Percentiles rank a stretch among this genome's conserved stretches.
Evolutionary conservation across 2,888 invertebrate genomes (phyloP).

Genomic region (Eupelmus urozonus): DNA sequence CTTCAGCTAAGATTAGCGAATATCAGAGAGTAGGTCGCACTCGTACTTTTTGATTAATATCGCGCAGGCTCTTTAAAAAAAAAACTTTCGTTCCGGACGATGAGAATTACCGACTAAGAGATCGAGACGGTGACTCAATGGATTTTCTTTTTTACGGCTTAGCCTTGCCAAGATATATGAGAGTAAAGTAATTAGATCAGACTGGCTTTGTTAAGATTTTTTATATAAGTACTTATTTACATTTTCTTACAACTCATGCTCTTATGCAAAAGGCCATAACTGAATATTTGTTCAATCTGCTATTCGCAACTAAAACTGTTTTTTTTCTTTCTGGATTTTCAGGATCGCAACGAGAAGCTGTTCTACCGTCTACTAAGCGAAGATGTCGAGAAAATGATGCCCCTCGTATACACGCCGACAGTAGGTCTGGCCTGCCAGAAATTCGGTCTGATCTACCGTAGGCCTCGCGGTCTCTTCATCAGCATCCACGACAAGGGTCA

Average conservation of each 20-base stretch:
- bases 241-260: too few relatives aligned
- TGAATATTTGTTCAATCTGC: too few relatives aligned
- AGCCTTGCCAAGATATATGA: too few relatives aligned
- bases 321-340: conserved; percentile 57
- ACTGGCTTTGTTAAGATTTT: too few relatives aligned
- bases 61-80: not conserved
- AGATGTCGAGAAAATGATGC: conserved; percentile 95
- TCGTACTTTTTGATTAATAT: not conserved
- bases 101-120: too few relatives aligned
- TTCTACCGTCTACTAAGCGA: conserved; percentile 94
- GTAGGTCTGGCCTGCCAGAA: conserved; percentile 99
- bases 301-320: too few relatives aligned
- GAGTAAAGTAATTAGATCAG: too few relatives aligned
- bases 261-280: too few relatives aligned
- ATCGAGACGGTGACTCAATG: too few relatives aligned
- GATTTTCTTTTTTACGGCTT: not conserved
- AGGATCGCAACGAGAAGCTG: conserved; percentile 97
- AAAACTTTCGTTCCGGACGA: not conserved
- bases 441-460: conserved; percentile 93
- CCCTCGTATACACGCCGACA: conserved; percentile 98
- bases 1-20: too few relatives aligned
- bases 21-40: too few relatives aligned
- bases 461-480: conserved; percentile 96
- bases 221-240: too few relatives aligned
- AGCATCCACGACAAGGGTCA: conserved; percentile 97